Base-by-base conservation (phyloP, 2,113 vertebrate genomes). In the Chlamydotis undulata region DNA sequence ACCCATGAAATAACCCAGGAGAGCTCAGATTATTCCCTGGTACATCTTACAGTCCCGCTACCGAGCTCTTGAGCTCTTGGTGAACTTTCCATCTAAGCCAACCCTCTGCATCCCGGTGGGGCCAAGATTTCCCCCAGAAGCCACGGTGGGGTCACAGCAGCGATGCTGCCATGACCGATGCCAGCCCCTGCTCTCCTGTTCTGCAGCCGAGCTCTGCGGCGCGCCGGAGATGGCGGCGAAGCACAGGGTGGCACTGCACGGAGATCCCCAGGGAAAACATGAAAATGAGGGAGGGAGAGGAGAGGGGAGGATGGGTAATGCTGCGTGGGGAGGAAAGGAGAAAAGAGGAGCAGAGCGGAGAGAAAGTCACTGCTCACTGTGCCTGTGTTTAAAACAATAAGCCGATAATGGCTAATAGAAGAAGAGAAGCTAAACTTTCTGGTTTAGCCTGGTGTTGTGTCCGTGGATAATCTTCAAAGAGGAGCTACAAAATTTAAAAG, bases 381-480 rank as follows among this genome's bases (percentile, higher is more conserved):
- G n/a, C 43, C 61, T 13, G 10, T 3, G 8, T 43, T 64, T 90
- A 43, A 77, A 89, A 85, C 18, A 25, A 31, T 79, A 85, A 95
- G 60, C 55, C 1, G 14, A 86, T 93, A 86, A 92, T 86, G 52
- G 79, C 56, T 84, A 67, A 53, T 12, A 57, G 41, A 86, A 74
- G 80, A 92, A 81, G 19, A 83, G 88, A 96, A 86, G 41, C 68
- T 83, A n/a, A 88, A 70, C 83, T 73, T 95, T 93, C 93, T 89
- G 65, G 61, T 93, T 95, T 74, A 85, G 81, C n/a, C 29, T 92
- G 33, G 67, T 65, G 14, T 29, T 75, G n/a, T 16, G n/a, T 53
- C 65, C 15, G 2, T 41, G 65, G 93, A 74, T 86, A 94, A 95
- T 89, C 90, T 96, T 96, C 82, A 95, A 96, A 97, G 93, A 75